Percentiles rank a stretch among this genome's conserved stretches.
Conservation (phyloP, 2,888 invertebrate species). For the Leistus spinibarbis region DNA sequence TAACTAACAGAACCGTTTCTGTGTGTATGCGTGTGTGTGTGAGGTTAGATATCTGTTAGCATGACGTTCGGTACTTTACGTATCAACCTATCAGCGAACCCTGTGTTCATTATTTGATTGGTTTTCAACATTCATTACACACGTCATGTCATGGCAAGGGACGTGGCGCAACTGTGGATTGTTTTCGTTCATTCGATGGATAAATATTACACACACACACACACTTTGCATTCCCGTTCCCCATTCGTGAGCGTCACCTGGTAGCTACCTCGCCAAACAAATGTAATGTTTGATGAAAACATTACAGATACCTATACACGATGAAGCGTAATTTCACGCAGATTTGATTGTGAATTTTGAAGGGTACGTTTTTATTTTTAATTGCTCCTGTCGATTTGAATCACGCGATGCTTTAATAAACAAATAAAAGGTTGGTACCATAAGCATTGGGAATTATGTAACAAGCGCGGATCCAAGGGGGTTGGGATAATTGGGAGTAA, state of each 20-base stretch:
- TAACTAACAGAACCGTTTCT: too few species aligned
- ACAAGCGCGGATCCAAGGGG: too few species aligned
- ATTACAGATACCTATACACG: neutral
- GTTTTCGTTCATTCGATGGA: neutral
- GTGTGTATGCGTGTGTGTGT: too few species aligned
- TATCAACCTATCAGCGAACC: neutral
- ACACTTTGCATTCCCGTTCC: neutral
- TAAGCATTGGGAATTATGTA: too few species aligned
- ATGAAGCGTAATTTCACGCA: neutral
- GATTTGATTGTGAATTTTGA: neutral
- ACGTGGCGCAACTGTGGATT: neutral
- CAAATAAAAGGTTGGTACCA: too few species aligned
- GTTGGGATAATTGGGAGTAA: too few species aligned
- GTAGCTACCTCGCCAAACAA: neutral
- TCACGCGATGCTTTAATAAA: neutral
- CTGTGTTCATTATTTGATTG: neutral
- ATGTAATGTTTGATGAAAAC: neutral
- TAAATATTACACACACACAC: neutral
- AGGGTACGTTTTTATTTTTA: neutral
- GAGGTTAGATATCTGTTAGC: conserved; percentile 5
- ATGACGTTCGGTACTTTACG: neutral
- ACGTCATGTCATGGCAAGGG: neutral
- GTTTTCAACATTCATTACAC: neutral
- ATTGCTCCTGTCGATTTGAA: neutral
- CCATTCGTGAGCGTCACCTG: neutral